These are phyloP conservation scores for Propsilocerus akamusi DNA, from an alignment of 1,140 invertebrate species.

Conservation along the genomic window DNA sequence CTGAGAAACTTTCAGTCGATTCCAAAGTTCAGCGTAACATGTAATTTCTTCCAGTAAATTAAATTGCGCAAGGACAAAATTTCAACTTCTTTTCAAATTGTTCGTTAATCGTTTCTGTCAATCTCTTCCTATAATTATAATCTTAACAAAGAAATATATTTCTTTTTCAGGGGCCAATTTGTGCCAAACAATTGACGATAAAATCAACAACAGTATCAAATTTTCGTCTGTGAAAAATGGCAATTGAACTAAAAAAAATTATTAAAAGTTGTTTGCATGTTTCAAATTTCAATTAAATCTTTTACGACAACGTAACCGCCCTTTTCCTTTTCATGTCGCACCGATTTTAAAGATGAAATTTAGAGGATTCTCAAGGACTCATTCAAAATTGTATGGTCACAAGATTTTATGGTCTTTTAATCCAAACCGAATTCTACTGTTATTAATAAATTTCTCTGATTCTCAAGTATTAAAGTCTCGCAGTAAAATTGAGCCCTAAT, in stretches of 20 bases:
- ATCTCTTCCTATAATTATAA: background rate
- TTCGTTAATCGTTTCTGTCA: background rate
- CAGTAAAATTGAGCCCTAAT: too few species aligned
- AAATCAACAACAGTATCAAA: conserved; percentile 3
- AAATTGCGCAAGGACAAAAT: background rate
- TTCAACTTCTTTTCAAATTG: background rate
- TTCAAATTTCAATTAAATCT: background rate
- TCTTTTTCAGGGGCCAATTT: background rate
- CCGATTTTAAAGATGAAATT: too few species aligned
- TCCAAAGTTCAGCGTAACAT: background rate
- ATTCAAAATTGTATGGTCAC: too few species aligned
- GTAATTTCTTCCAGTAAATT: background rate
- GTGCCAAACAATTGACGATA: background rate
- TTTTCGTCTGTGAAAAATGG: background rate
- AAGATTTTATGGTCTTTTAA: too few species aligned
- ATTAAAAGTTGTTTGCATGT: conserved; percentile 1
- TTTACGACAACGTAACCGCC: background rate
- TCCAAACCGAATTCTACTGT: too few species aligned
- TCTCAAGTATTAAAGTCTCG: too few species aligned
- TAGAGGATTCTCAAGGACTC: too few species aligned
- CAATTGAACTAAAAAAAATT: background rate
- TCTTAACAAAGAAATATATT: background rate
- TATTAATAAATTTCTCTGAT: too few species aligned
- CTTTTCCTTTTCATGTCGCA: too few species aligned
- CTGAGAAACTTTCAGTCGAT: background rate